Percentiles rank a stretch among this genome's conserved stretches.
Conservation (phyloP, 1,140 invertebrate species). For the Forficula auricularia region DNA sequence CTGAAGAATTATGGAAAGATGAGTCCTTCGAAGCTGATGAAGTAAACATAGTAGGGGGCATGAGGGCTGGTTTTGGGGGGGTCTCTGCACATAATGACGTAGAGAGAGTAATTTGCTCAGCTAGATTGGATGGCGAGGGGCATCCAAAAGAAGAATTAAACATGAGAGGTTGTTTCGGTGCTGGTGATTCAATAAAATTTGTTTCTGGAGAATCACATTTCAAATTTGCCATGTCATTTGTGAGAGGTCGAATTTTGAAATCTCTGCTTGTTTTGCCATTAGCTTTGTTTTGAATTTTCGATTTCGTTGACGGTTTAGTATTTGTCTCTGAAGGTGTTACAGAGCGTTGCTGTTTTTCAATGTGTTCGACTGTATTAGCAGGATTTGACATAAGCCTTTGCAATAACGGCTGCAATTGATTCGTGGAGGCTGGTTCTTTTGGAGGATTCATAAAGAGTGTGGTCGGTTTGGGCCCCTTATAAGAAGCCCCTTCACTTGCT, state of each 20-base stretch:
- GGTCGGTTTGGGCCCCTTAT: slow-evolving; percentile 4
- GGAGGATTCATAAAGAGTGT: slow-evolving; percentile 12
- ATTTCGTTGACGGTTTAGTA: slow-evolving; percentile 11
- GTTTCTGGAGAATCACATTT: neutral
- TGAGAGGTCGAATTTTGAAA: neutral
- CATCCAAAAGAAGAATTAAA: slow-evolving; percentile 1
- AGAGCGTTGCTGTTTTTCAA: slow-evolving; percentile 68
- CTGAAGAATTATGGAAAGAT: neutral
- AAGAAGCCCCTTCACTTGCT: slow-evolving; percentile 40
- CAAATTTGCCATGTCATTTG: neutral
- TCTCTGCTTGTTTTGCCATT: neutral
- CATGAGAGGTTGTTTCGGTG: neutral
- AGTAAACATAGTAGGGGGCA: slow-evolving; percentile 67
- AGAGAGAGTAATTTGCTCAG: slow-evolving; percentile 23
- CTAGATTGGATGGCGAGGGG: slow-evolving; percentile 14
- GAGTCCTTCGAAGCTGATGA: slow-evolving; percentile 9
- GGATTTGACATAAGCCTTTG: slow-evolving; percentile 61
- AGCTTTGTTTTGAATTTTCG: neutral
- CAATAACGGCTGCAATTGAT: slow-evolving; percentile 26
- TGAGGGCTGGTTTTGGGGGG: slow-evolving; percentile 47
- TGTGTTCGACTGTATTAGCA: slow-evolving; percentile 65
- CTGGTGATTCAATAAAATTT: neutral
- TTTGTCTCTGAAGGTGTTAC: slow-evolving; percentile 41
- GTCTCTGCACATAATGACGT: slow-evolving; percentile 31
- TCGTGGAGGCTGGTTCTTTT: neutral